phyloP scores from a whole-genome alignment of 2,113 vertebrate genomes.

The Psittacus erithacus region DNA sequence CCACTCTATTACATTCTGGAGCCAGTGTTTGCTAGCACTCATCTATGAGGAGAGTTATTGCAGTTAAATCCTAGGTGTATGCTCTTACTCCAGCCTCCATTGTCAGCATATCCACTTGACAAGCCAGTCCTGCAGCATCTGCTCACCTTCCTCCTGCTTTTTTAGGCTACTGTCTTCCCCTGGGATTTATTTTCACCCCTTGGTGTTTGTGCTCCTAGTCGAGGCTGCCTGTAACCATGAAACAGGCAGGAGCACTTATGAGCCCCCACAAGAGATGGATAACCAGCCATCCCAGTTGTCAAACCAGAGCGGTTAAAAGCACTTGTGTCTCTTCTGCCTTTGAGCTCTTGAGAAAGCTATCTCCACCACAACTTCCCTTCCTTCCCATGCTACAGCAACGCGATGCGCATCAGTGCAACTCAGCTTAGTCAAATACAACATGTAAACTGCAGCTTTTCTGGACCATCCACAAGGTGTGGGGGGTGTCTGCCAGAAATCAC shows the following conservation, averaged over 20 bases:
- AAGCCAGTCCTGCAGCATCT: not conserved
- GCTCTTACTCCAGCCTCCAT: not conserved
- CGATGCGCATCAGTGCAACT: not conserved
- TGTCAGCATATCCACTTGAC: not conserved
- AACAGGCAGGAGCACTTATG: not conserved
- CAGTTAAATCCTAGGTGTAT: not conserved
- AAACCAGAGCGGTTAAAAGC: not conserved
- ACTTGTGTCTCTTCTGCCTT: not conserved
- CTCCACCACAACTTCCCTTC: not conserved
- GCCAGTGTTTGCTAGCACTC: not conserved
- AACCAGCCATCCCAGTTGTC: not conserved
- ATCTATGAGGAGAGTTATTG: not conserved
- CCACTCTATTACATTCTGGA: not conserved
- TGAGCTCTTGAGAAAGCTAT: not conserved
- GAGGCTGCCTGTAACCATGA: not conserved
- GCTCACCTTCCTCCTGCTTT: not conserved
- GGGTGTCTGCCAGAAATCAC: not conserved
- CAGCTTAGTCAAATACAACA: not conserved
- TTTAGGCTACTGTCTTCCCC: not conserved
- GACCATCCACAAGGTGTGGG: not conserved
- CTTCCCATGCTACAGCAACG: not conserved
- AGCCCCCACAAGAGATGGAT: not conserved
- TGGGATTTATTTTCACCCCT: not conserved
- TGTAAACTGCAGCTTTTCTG: not conserved
- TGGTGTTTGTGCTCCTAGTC: not conserved